These are phyloP conservation scores for Cacatua alba DNA, from an alignment of 2,113 vertebrate genomes.

Conservation along the genomic window DNA sequence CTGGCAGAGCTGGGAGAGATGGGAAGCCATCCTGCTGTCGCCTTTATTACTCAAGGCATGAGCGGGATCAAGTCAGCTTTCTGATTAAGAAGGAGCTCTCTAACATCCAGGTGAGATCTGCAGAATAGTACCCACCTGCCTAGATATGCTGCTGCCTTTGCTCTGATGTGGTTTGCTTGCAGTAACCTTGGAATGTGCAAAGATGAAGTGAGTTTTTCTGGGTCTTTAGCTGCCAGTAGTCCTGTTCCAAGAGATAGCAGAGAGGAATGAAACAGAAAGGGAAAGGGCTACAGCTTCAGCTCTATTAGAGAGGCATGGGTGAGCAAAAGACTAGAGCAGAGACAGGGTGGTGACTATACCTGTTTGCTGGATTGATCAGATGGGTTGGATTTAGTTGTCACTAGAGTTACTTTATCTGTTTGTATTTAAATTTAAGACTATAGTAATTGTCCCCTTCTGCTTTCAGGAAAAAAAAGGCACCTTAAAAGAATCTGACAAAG, in stretches of 20 bases:
- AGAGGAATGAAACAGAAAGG: neutral
- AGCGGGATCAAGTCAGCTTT: constrained; percentile 89
- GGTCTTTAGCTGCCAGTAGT: neutral
- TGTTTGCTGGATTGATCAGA: neutral
- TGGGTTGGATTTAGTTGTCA: neutral
- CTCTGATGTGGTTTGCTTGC: neutral
- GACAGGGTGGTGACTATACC: neutral
- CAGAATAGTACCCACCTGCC: neutral
- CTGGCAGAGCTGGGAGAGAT: constrained; percentile 93
- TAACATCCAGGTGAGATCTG: constrained; percentile 80
- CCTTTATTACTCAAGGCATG: constrained; percentile 90
- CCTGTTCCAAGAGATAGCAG: neutral
- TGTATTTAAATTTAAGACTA: neutral
- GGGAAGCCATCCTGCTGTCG: constrained; percentile 91
- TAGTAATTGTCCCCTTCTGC: neutral
- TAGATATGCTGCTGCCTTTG: neutral
- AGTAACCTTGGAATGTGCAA: neutral
- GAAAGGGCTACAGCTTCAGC: neutral
- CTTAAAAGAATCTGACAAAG: constrained; percentile 85
- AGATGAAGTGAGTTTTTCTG: neutral
- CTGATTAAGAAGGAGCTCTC: constrained; percentile 89
- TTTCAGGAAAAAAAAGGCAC: constrained; percentile 86
- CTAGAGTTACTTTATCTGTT: neutral
- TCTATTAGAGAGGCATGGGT: neutral
- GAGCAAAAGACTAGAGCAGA: neutral